Evolutionary conservation across 2,888 invertebrate species (phyloP).

Genomic region (Pinctada fucata): DNA sequence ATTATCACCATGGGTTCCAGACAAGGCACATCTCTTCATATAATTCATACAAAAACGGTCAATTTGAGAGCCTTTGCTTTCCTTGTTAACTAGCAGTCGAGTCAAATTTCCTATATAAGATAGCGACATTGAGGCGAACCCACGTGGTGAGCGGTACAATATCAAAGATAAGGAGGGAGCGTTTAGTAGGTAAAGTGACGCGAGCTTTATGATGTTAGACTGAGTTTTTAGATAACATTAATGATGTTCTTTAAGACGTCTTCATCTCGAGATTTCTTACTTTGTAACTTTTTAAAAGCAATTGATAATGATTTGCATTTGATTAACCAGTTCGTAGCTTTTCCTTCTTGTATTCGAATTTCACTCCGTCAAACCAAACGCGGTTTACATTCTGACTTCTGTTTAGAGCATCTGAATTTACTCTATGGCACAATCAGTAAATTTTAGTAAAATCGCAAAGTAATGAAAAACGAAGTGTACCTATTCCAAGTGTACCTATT

Average conservation of each 20-base stretch:
- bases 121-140: constrained; percentile 8
- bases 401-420: no score
- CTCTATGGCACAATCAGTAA: no score
- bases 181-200: not conserved
- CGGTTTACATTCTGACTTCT: no score
- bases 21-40: constrained; percentile 10
- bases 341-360: no score
- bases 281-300: no score
- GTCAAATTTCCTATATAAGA: constrained; percentile 9
- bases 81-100: constrained; percentile 16
- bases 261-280: not conserved
- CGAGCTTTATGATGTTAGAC: not conserved
- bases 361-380: no score
- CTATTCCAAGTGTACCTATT: no score
- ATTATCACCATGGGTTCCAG: constrained; percentile 24
- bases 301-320: no score
- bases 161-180: not conserved
- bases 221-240: not conserved
- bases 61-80: constrained; percentile 2
- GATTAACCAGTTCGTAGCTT: no score
- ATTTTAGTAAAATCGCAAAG: no score
- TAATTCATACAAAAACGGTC: constrained; percentile 26
- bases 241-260: not conserved
- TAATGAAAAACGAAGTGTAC: no score
- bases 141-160: constrained; percentile 12